These are phyloP conservation scores for Rhabdophis nuchalis DNA, from an alignment of 2,797 vertebrate genomes.

Conservation along the genomic window DNA sequence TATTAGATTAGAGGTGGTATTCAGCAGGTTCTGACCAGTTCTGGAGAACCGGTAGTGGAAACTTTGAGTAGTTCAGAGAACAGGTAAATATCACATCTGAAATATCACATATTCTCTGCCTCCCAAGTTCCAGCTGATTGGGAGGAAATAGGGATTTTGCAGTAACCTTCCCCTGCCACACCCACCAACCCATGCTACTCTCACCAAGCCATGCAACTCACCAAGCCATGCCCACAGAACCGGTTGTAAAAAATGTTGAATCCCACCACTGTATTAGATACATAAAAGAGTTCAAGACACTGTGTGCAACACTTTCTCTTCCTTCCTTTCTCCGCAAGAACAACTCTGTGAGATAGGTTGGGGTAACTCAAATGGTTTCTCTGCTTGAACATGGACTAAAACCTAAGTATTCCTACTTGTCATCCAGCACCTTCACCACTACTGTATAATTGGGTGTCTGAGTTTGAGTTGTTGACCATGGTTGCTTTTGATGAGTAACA, in stretches of 20 bases:
- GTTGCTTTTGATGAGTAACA: background rate
- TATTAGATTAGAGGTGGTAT: background rate
- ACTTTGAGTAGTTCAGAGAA: no score
- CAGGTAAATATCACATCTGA: no score
- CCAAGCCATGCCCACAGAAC: no score
- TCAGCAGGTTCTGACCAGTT: no score
- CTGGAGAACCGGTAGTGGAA: no score
- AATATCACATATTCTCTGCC: no score
- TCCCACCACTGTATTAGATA: background rate
- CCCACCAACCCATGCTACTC: no score
- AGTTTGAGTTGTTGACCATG: background rate
- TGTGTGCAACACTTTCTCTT: background rate
- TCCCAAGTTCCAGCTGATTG: no score
- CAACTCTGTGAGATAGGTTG: background rate
- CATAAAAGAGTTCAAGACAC: background rate
- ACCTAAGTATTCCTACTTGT: background rate
- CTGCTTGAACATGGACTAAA: background rate
- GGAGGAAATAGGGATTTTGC: no score
- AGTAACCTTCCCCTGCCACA: no score
- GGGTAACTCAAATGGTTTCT: background rate
- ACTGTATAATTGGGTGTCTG: background rate
- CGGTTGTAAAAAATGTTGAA: no score
- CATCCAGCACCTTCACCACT: background rate
- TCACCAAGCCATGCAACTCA: no score
- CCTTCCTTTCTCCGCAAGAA: background rate